A percentile compares a stretch with the other conserved stretches of the same genome.
Conservation (phyloP, 2,888 invertebrate species). For the Sussaba pulchella region DNA sequence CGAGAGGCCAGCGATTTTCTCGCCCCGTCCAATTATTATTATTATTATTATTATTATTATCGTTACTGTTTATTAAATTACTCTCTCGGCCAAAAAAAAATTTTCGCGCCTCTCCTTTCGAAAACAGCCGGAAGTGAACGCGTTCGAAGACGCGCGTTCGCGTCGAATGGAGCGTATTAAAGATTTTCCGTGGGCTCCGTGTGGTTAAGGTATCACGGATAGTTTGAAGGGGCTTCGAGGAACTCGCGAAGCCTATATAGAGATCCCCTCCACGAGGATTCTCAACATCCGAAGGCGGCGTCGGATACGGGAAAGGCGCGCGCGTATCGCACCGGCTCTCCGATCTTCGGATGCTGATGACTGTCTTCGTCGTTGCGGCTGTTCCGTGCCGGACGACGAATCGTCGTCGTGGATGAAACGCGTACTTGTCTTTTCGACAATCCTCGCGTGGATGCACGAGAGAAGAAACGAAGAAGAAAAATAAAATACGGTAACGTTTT, state of each 20-base stretch:
- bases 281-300: conserved; percentile 53
- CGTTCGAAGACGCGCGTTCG: conserved; percentile 41
- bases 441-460: conserved; percentile 22
- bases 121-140: conserved; percentile 58
- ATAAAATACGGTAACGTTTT: conserved; percentile 54
- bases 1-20: conserved; percentile 8
- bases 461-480: conserved; percentile 36
- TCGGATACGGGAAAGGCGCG: conserved; percentile 52
- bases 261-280: conserved; percentile 76
- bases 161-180: conserved; percentile 38
- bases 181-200: conserved; percentile 66
- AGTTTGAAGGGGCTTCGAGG: conserved; percentile 78
- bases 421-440: background rate
- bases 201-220: conserved; percentile 71
- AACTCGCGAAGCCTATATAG: conserved; percentile 79
- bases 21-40: conserved; percentile 12
- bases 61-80: background rate
- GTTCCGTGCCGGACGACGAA: conserved; percentile 6
- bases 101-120: background rate
- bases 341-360: background rate
- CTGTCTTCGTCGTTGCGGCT: conserved; percentile 19
- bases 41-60: background rate
- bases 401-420: conserved; percentile 4
- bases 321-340: conserved; percentile 23
- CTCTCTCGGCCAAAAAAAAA: background rate